Evolutionary conservation across 2,888 invertebrate genomes (phyloP).

Genomic region (Eledona agricola): DNA sequence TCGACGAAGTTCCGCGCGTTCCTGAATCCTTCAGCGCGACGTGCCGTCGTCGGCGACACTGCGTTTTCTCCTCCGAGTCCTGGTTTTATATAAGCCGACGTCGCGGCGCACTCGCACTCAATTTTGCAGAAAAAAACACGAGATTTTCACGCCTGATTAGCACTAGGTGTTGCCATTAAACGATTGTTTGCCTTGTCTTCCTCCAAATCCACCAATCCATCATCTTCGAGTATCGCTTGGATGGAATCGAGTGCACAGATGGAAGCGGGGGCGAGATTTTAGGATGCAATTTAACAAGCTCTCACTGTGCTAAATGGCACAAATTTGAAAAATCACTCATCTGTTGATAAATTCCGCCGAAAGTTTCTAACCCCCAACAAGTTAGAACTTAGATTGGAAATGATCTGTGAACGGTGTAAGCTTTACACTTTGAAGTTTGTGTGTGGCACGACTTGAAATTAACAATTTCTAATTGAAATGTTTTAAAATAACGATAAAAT

Average conservation of each 20-base stretch:
- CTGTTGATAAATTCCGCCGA: too few species aligned
- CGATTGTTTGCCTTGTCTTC: conserved; percentile 14
- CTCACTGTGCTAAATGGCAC: too few species aligned
- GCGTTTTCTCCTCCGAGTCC: conserved; percentile 33
- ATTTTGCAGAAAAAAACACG: conserved; percentile 21
- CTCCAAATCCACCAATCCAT: conserved; percentile 20
- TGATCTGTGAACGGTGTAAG: too few species aligned
- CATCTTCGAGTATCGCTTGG: conserved; percentile 14
- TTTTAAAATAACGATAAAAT: too few species aligned
- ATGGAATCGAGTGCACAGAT: conserved; percentile 14
- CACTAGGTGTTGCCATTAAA: conserved; percentile 11
- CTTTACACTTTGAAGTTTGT: too few species aligned
- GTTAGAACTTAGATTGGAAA: too few species aligned
- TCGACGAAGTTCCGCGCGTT: conserved; percentile 27
- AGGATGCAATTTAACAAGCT: conserved; percentile 7
- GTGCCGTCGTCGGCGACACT: conserved; percentile 26
- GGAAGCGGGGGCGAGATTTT: conserved; percentile 6
- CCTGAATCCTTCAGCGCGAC: conserved; percentile 1
- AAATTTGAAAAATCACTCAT: too few species aligned
- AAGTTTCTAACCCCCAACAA: too few species aligned
- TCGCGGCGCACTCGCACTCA: conserved; percentile 51
- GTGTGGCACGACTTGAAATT: too few species aligned
- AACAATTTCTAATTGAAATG: too few species aligned
- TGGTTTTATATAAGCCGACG: conserved; percentile 48
- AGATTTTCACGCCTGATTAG: too few species aligned